Conservation (phyloP, 2,113 vertebrate genomes). For the Pachycephala philippinensis region DNA sequence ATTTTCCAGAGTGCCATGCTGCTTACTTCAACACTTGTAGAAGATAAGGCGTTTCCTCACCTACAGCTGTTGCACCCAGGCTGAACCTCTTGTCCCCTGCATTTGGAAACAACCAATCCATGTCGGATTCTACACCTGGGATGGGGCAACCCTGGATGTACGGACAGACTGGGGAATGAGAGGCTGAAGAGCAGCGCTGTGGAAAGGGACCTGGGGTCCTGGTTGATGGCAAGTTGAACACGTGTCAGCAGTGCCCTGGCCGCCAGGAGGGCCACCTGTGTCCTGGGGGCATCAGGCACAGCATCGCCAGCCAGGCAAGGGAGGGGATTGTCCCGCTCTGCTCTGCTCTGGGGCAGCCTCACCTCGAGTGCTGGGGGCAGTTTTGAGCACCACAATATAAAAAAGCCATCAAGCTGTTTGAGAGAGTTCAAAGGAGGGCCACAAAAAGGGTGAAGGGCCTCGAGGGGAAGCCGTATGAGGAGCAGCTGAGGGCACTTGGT, state of each 20-base stretch:
- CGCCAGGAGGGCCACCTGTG: accelerated
- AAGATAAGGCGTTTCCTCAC: neutral
- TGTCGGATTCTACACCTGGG: neutral
- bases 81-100: neutral
- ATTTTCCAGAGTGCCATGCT: neutral
- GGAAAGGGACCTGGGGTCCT: neutral
- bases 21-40: neutral
- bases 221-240: accelerated
- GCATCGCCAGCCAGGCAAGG: accelerated
- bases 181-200: neutral
- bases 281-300: neutral
- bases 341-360: neutral
- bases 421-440: neutral
- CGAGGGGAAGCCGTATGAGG: accelerated
- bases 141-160: neutral
- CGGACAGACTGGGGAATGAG: neutral
- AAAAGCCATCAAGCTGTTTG: neutral
- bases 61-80: neutral
- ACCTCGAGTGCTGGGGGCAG: accelerated
- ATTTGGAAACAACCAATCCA: neutral
- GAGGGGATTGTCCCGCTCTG: neutral
- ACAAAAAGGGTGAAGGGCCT: neutral
- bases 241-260: neutral
- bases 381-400: neutral
- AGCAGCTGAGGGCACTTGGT: neutral